These are phyloP conservation scores for Parasteatoda tepidariorum DNA, from an alignment of 1,140 invertebrate species.

Conservation along the genomic window DNA sequence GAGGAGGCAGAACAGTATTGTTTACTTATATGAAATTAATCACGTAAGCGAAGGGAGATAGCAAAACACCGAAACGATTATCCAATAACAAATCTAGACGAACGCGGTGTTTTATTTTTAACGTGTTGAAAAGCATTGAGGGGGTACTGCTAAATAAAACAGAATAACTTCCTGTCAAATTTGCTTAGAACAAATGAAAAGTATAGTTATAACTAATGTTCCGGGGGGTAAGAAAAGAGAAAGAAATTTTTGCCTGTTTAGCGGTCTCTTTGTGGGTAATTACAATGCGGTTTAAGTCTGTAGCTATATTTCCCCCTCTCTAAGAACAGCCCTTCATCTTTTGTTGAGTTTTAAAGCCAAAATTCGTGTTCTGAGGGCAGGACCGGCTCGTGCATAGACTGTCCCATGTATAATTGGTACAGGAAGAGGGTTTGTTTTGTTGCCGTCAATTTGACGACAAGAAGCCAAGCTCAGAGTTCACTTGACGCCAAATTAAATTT, in stretches of 20 bases:
- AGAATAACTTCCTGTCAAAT: slow-evolving; percentile 37
- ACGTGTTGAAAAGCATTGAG: slow-evolving; percentile 47
- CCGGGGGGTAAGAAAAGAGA: background rate
- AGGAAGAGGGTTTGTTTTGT: slow-evolving; percentile 11
- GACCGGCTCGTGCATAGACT: slow-evolving; percentile 8
- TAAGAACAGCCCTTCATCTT: background rate
- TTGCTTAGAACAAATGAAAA: slow-evolving; percentile 44
- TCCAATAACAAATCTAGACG: too few relatives aligned
- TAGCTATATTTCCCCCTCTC: background rate
- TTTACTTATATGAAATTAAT: too few relatives aligned
- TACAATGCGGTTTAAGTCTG: slow-evolving; percentile 11
- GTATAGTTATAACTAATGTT: slow-evolving; percentile 23
- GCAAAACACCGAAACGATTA: background rate
- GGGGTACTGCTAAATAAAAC: slow-evolving; percentile 6
- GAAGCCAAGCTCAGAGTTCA: background rate
- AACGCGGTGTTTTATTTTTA: background rate
- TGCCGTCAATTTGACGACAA: slow-evolving; percentile 18
- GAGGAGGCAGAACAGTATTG: too few relatives aligned
- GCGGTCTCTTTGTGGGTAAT: slow-evolving; percentile 42
- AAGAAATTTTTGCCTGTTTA: slow-evolving; percentile 25
- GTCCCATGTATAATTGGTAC: slow-evolving; percentile 25
- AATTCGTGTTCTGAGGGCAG: slow-evolving; percentile 31
- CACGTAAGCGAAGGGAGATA: too few relatives aligned
- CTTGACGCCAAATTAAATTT: background rate
- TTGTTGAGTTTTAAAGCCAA: background rate